phyloP scores from a whole-genome alignment of 2,113 vertebrate genomes.

The Corythaeola cristata region DNA sequence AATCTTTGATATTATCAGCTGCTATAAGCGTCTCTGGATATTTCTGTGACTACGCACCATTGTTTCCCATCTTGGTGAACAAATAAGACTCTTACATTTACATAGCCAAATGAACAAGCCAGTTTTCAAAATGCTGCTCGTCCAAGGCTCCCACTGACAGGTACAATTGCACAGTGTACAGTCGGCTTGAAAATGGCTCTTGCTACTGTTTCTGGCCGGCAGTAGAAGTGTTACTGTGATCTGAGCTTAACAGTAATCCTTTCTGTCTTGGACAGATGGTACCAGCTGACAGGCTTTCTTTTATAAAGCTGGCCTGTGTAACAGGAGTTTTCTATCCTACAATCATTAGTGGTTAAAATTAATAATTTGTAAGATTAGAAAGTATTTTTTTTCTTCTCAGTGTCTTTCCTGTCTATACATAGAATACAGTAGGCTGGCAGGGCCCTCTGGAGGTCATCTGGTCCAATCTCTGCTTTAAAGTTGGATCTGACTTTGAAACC shows the following conservation, averaged over 20 bases:
- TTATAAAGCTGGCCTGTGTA: not conserved
- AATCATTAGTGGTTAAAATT: not conserved
- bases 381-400: not conserved
- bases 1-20: not conserved
- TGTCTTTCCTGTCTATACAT: not conserved
- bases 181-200: not conserved
- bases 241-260: not conserved
- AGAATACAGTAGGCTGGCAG: not conserved
- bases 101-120: not conserved
- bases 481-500: not conserved
- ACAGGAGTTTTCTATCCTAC: not conserved
- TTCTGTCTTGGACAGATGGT: not conserved
- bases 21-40: not conserved
- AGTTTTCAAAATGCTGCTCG: not conserved
- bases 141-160: not conserved
- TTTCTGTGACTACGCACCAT: not conserved
- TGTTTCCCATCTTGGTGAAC: not conserved
- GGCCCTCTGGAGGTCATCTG: not conserved
- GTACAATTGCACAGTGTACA: not conserved
- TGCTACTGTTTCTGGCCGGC: not conserved
- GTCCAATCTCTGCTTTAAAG: not conserved
- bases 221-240: not conserved
- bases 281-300: not conserved
- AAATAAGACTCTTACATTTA: not conserved
- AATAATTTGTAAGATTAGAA: not conserved